Percentiles rank a stretch among this genome's conserved stretches.
Conservation (phyloP, 1,140 invertebrate genomes). For the Trichonephila inaurata region DNA sequence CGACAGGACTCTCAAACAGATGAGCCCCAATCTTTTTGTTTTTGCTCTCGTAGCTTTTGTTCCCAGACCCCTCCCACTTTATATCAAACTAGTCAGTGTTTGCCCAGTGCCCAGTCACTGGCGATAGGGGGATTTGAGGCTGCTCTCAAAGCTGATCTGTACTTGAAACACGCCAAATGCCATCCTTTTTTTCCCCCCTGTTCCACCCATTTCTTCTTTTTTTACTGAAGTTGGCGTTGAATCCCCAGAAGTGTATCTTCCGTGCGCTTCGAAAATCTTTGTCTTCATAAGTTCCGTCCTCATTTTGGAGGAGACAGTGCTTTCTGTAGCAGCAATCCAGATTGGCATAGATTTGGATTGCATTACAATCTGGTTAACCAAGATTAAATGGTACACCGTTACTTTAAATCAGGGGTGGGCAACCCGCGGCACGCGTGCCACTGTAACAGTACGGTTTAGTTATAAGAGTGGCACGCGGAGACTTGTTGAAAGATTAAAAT, state of each 20-base stretch:
- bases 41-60: conserved; percentile 3
- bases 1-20: conserved; percentile 32
- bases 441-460: no score
- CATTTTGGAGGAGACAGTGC: neutral
- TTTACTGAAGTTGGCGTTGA: neutral
- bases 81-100: conserved; percentile 29
- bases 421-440: no score
- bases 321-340: neutral
- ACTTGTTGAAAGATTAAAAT: no score
- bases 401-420: no score
- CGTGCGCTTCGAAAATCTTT: neutral
- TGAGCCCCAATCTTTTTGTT: conserved; percentile 29
- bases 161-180: conserved; percentile 36
- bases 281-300: neutral
- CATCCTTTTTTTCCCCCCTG: neutral
- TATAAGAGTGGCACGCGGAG: no score
- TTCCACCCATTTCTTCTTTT: neutral
- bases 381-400: neutral
- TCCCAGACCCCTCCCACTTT: neutral
- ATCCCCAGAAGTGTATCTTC: neutral
- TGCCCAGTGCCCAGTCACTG: conserved; percentile 8
- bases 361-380: neutral
- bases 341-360: conserved; percentile 9
- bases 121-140: neutral
- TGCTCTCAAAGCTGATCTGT: conserved; percentile 12